Evolutionary conservation across 1,140 invertebrate species (phyloP).

Genomic region (Drosophila chauvacae): DNA sequence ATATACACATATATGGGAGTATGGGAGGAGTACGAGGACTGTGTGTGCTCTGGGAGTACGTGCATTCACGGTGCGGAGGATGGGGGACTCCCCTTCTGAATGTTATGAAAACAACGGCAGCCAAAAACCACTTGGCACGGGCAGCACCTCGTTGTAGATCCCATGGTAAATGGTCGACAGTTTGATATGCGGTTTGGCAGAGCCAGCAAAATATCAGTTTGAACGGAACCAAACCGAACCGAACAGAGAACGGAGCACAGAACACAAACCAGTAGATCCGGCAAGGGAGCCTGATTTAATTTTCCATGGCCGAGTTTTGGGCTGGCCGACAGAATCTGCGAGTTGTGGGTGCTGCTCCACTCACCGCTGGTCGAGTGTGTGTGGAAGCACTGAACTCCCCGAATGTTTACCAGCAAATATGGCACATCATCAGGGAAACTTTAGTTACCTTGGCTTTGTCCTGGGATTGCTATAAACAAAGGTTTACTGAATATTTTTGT

Average conservation of each 20-base stretch:
- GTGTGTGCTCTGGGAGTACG: conserved; percentile 15
- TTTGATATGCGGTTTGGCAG: conserved; percentile 82
- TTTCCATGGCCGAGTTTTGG: conserved; percentile 65
- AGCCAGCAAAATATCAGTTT: conserved; percentile 81
- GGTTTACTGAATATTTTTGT: neutral
- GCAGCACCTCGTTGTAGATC: conserved; percentile 71
- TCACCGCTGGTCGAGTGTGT: neutral
- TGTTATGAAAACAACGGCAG: conserved; percentile 81
- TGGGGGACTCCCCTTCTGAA: conserved; percentile 2
- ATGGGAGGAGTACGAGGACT: neutral
- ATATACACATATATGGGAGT: neutral
- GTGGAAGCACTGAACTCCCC: neutral
- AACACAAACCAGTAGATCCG: conserved; percentile 2
- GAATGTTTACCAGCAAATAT: conserved; percentile 20
- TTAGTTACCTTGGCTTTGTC: conserved; percentile 4
- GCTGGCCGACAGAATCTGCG: conserved; percentile 12
- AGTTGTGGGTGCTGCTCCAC: conserved; percentile 7
- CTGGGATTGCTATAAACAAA: neutral
- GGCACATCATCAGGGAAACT: conserved; percentile 17
- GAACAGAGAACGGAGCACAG: neutral
- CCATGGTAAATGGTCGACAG: conserved; percentile 80
- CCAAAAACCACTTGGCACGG: conserved; percentile 80
- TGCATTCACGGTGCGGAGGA: conserved; percentile 2
- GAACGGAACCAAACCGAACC: conserved; percentile 13
- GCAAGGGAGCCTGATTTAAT: conserved; percentile 65